Evolutionary conservation across 1,140 invertebrate species (phyloP), one percentile per base, ranked within the genome.

Genomic region (Drosophila pseudoobscura): DNA sequence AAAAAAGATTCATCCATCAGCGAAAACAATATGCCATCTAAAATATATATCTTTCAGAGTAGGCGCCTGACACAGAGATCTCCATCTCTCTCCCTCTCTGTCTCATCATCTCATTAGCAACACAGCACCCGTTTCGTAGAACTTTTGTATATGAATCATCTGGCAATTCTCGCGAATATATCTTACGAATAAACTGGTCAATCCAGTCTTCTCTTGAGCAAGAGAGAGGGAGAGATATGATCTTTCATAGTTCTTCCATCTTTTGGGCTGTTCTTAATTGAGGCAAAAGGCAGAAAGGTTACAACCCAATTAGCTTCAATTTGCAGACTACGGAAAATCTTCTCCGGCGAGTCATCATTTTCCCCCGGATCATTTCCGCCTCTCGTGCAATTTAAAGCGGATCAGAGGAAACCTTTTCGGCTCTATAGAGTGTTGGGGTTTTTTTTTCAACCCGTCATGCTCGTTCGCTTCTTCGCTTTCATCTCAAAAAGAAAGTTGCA

Each of bases 291-390:
- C 50, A 49, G 69, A 69, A 78, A 75, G 66, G 78, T 72, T 87
- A 71, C 54, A 88, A 88, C 83, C 78, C 82, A 88, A 87, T 87
- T 87, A 75, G 75, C 82, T 88, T 88, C 75, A 87, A 87, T 87
- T 88, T 65, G 55, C 45, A 50, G 29, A 9, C 2, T n/a, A 0
- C 20, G 59, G 26, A 29, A 41, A 17, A 24, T 50, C 31, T 46
- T 29, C n/a, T 45, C 11, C 39, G 20, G 22, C 53, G 22, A 56
- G 43, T 53, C 55, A 72, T 60, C 69, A 52, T 58, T 15, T 24
- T 53, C 31, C 20, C 20, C 6, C 43, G 5, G 26, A 47, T 26
- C 70, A 41, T 53, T 74, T 74, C 71, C 71, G 69, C 45, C 29
- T 11, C 22, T 72, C 41, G 73, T 64, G 71, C 60, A 53, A 62